A percentile compares a stretch with the other conserved stretches of the same genome.
These are phyloP conservation scores for Imbricaverruca yamaguchii DNA, from an alignment of 2,888 invertebrate species.

Conservation along the genomic window DNA sequence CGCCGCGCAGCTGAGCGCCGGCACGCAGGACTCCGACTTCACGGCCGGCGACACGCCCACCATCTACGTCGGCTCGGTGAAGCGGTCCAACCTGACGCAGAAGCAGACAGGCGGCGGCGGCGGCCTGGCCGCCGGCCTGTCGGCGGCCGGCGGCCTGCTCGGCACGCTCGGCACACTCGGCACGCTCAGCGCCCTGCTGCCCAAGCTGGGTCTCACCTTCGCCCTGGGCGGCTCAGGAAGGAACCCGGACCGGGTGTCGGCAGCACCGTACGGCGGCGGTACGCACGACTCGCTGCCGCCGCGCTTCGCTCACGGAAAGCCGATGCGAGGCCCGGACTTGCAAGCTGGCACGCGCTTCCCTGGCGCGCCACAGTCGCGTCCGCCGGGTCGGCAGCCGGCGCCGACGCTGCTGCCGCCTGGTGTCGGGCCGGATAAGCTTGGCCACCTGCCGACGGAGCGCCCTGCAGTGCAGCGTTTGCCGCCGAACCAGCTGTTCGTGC, in stretches of 20 bases:
- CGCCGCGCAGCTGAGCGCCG: slow-evolving; percentile 21
- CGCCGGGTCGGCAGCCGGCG: not conserved
- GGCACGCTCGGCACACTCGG: slow-evolving; percentile 18
- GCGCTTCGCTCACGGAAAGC: not conserved
- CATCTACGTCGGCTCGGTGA: slow-evolving; percentile 47
- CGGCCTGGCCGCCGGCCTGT: not conserved
- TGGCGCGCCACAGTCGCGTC: not conserved
- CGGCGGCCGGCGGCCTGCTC: not conserved
- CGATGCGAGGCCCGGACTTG: not conserved
- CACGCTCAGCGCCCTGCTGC: slow-evolving; percentile 7
- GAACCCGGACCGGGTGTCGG: not conserved
- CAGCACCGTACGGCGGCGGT: not conserved
- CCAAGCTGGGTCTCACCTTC: slow-evolving; percentile 7
- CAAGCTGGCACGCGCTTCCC: not conserved
- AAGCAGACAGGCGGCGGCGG: not conserved
- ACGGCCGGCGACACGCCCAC: slow-evolving; percentile 54
- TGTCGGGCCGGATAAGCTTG: not conserved
- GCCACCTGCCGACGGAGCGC: not conserved
- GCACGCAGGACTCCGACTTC: slow-evolving; percentile 37
- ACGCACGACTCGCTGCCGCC: not conserved
- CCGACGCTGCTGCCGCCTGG: not conserved
- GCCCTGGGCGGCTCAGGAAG: not conserved
- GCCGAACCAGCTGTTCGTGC: not conserved
- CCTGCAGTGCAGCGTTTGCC: not conserved
- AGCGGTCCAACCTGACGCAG: not conserved